These are phyloP conservation scores for Drosophila murphyi DNA, from an alignment of 1,140 invertebrate genomes.

Conservation along the genomic window DNA sequence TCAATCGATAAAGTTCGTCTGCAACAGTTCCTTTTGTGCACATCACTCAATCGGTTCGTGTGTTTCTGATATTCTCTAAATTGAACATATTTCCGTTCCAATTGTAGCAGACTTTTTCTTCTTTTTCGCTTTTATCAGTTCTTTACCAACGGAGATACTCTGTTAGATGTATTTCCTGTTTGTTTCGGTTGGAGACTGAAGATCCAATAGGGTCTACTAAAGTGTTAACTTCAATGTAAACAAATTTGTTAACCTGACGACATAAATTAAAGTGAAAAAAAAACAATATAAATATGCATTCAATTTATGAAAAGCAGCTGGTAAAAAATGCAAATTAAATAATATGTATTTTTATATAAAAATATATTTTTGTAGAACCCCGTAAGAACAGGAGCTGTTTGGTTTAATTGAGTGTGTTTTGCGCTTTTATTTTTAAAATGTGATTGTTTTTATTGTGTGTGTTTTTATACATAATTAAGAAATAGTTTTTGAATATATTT, in stretches of 20 bases:
- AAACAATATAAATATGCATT: no score
- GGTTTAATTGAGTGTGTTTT: no score
- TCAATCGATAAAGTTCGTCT: not conserved
- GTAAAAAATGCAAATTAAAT: no score
- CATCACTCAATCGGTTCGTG: slow-evolving; percentile 57
- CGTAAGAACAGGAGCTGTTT: no score
- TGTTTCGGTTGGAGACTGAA: slow-evolving; percentile 44
- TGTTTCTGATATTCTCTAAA: slow-evolving; percentile 69
- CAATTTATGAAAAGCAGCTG: no score
- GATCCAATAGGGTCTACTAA: slow-evolving; percentile 26
- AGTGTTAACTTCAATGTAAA: slow-evolving; percentile 34
- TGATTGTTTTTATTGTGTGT: no score
- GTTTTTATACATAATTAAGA: no score
- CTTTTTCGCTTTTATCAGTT: not conserved
- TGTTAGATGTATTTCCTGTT: slow-evolving; percentile 62
- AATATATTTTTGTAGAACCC: no score
- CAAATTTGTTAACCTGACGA: slow-evolving; percentile 24
- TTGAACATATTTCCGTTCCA: slow-evolving; percentile 75
- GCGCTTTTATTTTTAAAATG: no score
- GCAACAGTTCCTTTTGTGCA: slow-evolving; percentile 14
- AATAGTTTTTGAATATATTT: no score
- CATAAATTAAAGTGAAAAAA: no score
- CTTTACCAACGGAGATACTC: slow-evolving; percentile 43
- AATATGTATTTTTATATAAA: no score
- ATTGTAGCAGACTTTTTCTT: slow-evolving; percentile 40